These are phyloP conservation scores for Cylindroiulus punctatus DNA, from an alignment of 2,888 invertebrate genomes.

Conservation along the genomic window DNA sequence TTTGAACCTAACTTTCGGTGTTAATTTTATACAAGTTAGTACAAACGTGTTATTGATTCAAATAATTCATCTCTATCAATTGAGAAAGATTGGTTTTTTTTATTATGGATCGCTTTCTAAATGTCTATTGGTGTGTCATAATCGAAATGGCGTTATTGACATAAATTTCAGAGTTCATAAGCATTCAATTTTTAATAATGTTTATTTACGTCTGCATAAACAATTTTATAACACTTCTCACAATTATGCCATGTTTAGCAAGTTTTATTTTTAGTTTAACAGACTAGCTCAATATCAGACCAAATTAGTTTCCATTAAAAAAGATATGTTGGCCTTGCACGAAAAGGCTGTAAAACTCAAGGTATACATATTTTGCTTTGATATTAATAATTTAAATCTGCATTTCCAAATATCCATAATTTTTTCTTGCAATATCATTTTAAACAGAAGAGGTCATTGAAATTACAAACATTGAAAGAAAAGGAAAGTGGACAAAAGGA, in stretches of 20 bases:
- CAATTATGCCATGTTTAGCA: not conserved
- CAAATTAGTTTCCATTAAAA: conserved; percentile 52
- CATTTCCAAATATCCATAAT: not conserved
- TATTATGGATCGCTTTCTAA: no score
- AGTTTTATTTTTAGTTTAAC: conserved; percentile 50
- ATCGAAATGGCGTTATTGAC: no score
- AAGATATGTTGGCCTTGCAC: conserved; percentile 54
- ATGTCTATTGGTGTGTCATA: no score
- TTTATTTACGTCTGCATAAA: not conserved
- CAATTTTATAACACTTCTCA: not conserved
- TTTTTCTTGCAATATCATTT: not conserved
- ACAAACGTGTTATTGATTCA: no score
- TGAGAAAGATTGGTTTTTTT: no score
- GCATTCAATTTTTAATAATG: no score
- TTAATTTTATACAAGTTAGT: no score
- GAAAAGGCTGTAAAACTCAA: conserved; percentile 52
- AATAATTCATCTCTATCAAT: no score
- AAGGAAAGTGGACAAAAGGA: conserved; percentile 44
- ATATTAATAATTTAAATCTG: not conserved
- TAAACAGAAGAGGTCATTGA: conserved; percentile 53
- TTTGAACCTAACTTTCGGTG: no score
- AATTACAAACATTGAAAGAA: conserved; percentile 53
- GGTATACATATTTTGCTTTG: not conserved
- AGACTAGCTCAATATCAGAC: conserved; percentile 53
- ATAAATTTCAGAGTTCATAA: no score